Evolutionary conservation across 1,140 invertebrate genomes (phyloP).

Genomic region (Batillaria attramentaria): DNA sequence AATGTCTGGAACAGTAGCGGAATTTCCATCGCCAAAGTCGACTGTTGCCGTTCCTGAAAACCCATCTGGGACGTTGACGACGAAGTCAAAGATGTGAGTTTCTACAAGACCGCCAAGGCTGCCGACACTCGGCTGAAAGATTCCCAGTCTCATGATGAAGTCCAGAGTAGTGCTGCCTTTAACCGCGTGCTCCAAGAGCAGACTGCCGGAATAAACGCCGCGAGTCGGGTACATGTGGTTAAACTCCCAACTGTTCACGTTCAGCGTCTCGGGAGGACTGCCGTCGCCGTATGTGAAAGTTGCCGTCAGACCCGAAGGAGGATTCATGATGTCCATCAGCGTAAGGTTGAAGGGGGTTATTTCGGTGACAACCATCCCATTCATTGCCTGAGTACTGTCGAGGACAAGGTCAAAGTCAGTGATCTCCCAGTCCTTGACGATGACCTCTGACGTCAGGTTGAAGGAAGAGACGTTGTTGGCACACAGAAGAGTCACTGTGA

Average conservation of each 20-base stretch:
- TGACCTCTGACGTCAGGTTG: not conserved
- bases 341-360: not conserved
- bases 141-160: not conserved
- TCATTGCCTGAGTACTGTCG: not conserved
- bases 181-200: not conserved
- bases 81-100: not conserved
- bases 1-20: too few species aligned
- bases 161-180: not conserved
- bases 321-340: not conserved
- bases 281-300: constrained; percentile 2
- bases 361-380: not conserved
- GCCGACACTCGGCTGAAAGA: not conserved
- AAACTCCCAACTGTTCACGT: not conserved
- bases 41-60: not conserved
- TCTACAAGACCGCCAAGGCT: not conserved
- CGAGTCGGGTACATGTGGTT: not conserved
- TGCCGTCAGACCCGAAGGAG: not conserved
- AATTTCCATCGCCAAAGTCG: not conserved
- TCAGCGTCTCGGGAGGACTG: not conserved
- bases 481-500: not conserved
- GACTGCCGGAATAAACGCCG: not conserved
- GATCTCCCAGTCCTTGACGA: not conserved
- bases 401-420: not conserved
- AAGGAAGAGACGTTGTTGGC: not conserved
- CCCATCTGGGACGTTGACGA: not conserved